Evolutionary conservation across 23 tunicate genomes (phyloP).

Genomic region (Halocynthia aurantium): DNA sequence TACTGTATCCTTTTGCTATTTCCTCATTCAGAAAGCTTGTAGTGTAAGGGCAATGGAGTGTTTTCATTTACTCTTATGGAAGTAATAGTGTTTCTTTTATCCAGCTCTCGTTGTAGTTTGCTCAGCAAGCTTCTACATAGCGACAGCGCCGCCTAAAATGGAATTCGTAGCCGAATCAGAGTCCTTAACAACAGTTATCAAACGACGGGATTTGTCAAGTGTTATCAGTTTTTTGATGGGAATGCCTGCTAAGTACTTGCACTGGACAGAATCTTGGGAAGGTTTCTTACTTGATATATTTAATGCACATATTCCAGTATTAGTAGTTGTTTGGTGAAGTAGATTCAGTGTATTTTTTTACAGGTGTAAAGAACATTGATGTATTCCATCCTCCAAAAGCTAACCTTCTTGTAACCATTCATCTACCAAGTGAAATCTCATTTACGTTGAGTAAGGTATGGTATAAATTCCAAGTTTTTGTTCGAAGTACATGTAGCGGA

Average conservation of each 20-base stretch:
- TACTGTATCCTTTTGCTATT: too few species aligned
- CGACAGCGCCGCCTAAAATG: conserved; percentile 26
- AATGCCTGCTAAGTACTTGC: conserved; percentile 12
- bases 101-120: conserved; percentile 20
- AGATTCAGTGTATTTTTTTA: background rate
- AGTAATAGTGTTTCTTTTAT: background rate
- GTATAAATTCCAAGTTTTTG: background rate
- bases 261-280: conserved; percentile 22
- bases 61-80: background rate
- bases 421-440: conserved; percentile 26
- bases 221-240: conserved; percentile 39
- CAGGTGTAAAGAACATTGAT: conserved; percentile 35
- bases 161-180: conserved; percentile 1
- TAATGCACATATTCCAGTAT: background rate
- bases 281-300: conserved; percentile 19
- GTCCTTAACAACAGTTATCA: background rate
- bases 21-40: too few species aligned
- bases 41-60: too few species aligned
- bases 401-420: conserved; percentile 38
- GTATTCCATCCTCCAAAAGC: conserved; percentile 61
- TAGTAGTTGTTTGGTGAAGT: background rate
- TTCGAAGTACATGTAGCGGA: background rate
- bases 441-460: conserved; percentile 24
- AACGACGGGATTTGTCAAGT: conserved; percentile 20
- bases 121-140: conserved; percentile 24